Percentiles rank a stretch among this genome's conserved stretches.
Conservation (phyloP, 2,888 invertebrate species). For the Habroteleia sp. region DNA sequence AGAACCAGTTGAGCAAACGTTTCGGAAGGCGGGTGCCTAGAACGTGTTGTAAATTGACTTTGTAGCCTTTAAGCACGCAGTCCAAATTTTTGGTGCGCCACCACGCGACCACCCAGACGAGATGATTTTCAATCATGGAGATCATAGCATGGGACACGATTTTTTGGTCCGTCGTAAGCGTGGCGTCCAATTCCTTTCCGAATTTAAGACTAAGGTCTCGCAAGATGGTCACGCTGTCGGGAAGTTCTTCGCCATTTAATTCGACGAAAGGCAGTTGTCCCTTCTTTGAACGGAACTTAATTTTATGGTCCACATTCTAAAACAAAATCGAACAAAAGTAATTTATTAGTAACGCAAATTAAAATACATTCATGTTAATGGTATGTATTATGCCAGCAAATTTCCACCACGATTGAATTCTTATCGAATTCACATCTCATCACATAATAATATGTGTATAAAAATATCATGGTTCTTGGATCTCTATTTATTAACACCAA, state of each 20-base stretch:
- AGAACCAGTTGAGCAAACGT: constrained; percentile 93
- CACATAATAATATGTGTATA: too few relatives aligned
- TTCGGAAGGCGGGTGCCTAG: constrained; percentile 94
- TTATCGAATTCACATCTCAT: too few relatives aligned
- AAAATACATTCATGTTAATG: too few relatives aligned
- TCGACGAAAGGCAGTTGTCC: constrained; percentile 97
- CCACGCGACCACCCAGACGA: constrained; percentile 94
- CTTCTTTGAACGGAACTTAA: constrained; percentile 96
- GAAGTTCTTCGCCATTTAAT: constrained; percentile 95
- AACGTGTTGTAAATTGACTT: constrained; percentile 93
- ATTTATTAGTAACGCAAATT: background rate
- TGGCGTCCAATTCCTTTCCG: constrained; percentile 91
- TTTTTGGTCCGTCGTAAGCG: constrained; percentile 91
- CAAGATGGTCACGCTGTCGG: constrained; percentile 95
- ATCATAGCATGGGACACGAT: constrained; percentile 95
- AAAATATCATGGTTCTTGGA: too few relatives aligned
- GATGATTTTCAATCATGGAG: constrained; percentile 96
- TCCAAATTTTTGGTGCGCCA: constrained; percentile 97
- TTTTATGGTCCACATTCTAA: constrained; percentile 97
- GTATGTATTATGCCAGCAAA: too few relatives aligned
- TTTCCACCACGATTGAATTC: too few relatives aligned
- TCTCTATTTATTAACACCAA: too few relatives aligned
- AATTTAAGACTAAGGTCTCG: constrained; percentile 92
- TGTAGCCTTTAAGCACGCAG: constrained; percentile 91
- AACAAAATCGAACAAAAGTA: constrained; percentile 72